phyloP scores from a whole-genome alignment of 2,113 vertebrate genomes.

The Alces alces region DNA sequence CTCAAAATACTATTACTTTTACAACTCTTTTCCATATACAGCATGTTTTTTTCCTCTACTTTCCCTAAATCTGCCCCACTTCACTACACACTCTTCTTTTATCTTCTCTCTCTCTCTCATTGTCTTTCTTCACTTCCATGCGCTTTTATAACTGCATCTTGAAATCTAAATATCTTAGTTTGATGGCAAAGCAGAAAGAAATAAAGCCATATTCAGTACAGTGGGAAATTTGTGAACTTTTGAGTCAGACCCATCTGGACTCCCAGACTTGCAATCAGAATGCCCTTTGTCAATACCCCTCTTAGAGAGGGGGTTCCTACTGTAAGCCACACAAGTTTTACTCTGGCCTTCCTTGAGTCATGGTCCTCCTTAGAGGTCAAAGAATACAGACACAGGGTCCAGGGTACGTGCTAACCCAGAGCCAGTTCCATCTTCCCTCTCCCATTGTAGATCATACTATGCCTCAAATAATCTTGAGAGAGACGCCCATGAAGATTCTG shows the following conservation, averaged over 20 bases:
- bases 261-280: neutral
- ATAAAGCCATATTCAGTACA: neutral
- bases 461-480: neutral
- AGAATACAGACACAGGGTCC: neutral
- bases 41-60: neutral
- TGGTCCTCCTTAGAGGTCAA: neutral
- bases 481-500: neutral
- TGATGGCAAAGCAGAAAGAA: neutral
- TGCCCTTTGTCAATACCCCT: neutral
- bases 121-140: neutral
- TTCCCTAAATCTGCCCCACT: neutral
- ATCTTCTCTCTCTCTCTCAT: too few relatives aligned
- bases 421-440: neutral
- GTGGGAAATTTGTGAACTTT: neutral
- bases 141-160: neutral
- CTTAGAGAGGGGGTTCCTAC: neutral
- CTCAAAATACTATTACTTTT: neutral
- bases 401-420: neutral
- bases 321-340: neutral
- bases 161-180: neutral
- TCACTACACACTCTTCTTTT: neutral
- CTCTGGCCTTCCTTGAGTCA: neutral
- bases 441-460: neutral
- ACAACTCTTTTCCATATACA: neutral
- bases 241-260: neutral